These are phyloP conservation scores for Acanthopagrus latus DNA, from an alignment of 2,797 vertebrate species.

Conservation along the genomic window DNA sequence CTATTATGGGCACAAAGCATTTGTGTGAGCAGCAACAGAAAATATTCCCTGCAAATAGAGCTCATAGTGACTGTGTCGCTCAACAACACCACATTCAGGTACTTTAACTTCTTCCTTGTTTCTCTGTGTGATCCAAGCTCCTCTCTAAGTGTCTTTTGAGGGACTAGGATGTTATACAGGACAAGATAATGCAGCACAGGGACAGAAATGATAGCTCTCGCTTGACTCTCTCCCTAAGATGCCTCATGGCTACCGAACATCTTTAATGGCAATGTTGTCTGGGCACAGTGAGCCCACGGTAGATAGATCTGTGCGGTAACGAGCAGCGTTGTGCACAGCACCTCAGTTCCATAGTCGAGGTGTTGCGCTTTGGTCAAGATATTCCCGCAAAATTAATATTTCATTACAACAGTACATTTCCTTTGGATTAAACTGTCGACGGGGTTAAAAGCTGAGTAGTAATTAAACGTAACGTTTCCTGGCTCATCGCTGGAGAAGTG, in stretches of 20 bases:
- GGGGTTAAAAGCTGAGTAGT: slow-evolving; percentile 20
- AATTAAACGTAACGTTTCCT: slow-evolving; percentile 17
- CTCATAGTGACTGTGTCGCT: background rate
- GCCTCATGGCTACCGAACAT: background rate
- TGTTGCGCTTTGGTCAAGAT: background rate
- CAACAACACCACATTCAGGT: background rate
- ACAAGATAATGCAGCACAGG: background rate
- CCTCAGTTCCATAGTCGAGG: background rate
- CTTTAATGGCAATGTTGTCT: background rate
- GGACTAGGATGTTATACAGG: background rate
- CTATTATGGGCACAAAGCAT: slow-evolving; percentile 17
- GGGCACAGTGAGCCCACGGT: background rate
- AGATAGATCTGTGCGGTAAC: slow-evolving; percentile 1
- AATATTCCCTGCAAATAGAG: background rate
- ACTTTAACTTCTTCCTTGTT: background rate
- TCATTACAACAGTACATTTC: slow-evolving; percentile 28
- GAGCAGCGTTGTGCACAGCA: background rate
- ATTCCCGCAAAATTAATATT: slow-evolving; percentile 26
- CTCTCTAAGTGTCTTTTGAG: background rate
- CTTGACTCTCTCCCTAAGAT: slow-evolving; percentile 17
- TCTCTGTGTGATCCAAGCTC: background rate
- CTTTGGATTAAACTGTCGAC: slow-evolving; percentile 49
- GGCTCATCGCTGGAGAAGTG: slow-evolving; percentile 35
- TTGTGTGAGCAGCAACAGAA: slow-evolving; percentile 6
- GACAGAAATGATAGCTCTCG: background rate